phyloP scores from a whole-genome alignment of 2,113 vertebrate genomes.

The Chitala chitala region DNA sequence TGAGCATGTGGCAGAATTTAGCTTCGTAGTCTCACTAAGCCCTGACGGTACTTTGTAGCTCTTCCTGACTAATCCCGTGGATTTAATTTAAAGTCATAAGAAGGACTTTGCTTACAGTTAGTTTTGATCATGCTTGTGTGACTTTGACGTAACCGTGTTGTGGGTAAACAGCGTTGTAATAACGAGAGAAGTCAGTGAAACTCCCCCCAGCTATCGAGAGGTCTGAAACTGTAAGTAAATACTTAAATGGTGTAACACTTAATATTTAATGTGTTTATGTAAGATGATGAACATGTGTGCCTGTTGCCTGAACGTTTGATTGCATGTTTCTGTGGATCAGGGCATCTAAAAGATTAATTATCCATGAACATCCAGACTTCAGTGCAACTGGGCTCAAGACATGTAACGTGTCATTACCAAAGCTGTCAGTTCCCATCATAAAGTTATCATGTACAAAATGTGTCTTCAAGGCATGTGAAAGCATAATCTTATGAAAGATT shows the following conservation, averaged over 20 bases:
- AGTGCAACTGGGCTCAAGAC: not conserved
- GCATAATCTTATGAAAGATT: not conserved
- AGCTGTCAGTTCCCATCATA: not conserved
- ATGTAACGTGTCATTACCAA: not conserved
- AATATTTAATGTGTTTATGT: slow-evolving; percentile 29
- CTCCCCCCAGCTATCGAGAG: slow-evolving; percentile 30
- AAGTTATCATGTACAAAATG: not conserved
- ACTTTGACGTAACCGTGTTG: not conserved
- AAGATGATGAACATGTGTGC: slow-evolving; percentile 5
- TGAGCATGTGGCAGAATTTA: not conserved
- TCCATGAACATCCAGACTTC: not conserved
- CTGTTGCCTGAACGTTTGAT: not conserved
- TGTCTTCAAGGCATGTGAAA: not conserved
- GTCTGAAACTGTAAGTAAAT: slow-evolving; percentile 33
- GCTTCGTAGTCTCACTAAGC: not conserved
- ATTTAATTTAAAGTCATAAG: slow-evolving; percentile 30
- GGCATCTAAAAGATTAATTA: not conserved
- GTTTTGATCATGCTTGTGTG: slow-evolving; percentile 10
- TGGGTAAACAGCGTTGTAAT: slow-evolving; percentile 22
- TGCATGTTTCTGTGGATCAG: not conserved
- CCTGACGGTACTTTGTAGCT: slow-evolving; percentile 5
- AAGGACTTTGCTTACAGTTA: not conserved
- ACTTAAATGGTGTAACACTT: slow-evolving; percentile 29
- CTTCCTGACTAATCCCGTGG: slow-evolving; percentile 27
- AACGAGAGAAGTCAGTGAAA: slow-evolving; percentile 23